phyloP scores from a whole-genome alignment of 2,113 vertebrate genomes.

The Trematomus loennbergii region DNA sequence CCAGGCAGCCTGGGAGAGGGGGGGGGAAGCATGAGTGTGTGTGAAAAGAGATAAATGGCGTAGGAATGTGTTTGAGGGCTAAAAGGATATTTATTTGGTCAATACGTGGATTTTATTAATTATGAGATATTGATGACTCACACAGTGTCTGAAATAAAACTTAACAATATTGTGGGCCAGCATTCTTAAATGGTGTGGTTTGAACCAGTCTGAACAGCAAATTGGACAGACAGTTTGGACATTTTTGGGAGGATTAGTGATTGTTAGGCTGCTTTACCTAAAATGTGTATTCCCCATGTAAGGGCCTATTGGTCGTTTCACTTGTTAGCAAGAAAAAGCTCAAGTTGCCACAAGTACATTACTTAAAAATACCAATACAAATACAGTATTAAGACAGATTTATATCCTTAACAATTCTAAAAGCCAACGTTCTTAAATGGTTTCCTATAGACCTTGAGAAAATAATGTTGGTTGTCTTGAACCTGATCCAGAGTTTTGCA shows the following conservation, averaged over 20 bases:
- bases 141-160: not conserved
- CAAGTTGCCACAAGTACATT: not conserved
- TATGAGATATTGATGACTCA: not conserved
- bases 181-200: not conserved
- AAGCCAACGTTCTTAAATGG: too few relatives aligned
- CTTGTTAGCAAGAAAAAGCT: not conserved
- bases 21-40: not conserved
- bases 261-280: too few relatives aligned
- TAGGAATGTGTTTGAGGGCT: not conserved
- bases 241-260: too few relatives aligned
- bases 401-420: too few relatives aligned
- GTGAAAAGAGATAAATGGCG: slow-evolving; percentile 38
- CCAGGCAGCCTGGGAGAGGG: slow-evolving; percentile 24
- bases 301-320: not conserved
- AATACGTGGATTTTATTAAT: slow-evolving; percentile 27
- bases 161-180: not conserved
- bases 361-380: not conserved
- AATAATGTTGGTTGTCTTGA: too few relatives aligned
- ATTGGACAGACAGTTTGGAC: too few relatives aligned
- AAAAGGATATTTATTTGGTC: slow-evolving; percentile 9
- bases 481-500: too few relatives aligned
- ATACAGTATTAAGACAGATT: not conserved
- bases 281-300: too few relatives aligned
- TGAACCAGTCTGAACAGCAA: not conserved
- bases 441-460: too few relatives aligned